Percentiles rank a stretch among this genome's conserved stretches.
These are phyloP conservation scores for Columba guinea DNA, from an alignment of 2,797 vertebrate species.

Conservation along the genomic window DNA sequence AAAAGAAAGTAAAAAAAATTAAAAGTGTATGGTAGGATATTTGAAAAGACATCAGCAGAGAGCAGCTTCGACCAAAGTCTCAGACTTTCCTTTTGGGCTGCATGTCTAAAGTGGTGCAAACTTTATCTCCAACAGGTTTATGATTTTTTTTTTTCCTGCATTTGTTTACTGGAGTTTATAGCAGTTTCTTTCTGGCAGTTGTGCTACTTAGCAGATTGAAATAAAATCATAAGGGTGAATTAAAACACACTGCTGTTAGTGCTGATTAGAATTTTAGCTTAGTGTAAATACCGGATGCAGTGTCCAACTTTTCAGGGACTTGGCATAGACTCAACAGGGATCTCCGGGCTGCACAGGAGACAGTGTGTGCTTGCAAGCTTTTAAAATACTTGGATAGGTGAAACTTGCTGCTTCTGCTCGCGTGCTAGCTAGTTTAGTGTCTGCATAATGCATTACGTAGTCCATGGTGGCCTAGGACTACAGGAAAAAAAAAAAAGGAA, in stretches of 20 bases:
- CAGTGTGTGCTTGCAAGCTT: conserved; percentile 74
- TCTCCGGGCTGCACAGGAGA: conserved; percentile 79
- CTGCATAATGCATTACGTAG: conserved; percentile 44
- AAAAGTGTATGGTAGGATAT: conserved; percentile 3
- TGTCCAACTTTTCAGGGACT: conserved; percentile 83
- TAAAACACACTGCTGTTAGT: conserved; percentile 84
- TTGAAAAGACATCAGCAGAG: conserved; percentile 48
- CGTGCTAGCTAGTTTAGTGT: conserved; percentile 29
- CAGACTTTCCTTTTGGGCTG: conserved; percentile 47
- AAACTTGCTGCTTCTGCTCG: conserved; percentile 69
- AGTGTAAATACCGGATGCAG: conserved; percentile 83
- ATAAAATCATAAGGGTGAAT: conserved; percentile 85
- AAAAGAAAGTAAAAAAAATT: background rate
- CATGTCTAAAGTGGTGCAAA: conserved; percentile 68
- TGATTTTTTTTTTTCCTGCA: conserved; percentile 54
- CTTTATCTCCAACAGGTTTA: conserved; percentile 78
- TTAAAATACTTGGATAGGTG: conserved; percentile 77
- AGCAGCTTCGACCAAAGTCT: conserved; percentile 25
- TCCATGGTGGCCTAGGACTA: conserved; percentile 31
- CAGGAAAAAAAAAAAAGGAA: background rate
- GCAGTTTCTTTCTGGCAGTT: conserved; percentile 84
- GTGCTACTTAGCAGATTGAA: conserved; percentile 84
- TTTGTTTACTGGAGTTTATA: conserved; percentile 84
- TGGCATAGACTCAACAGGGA: conserved; percentile 78
- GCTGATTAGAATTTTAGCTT: conserved; percentile 85